Percentiles rank a stretch among this genome's conserved stretches.
Conservation (phyloP, 2,113 vertebrate species). For the Triplophysa tibetana region DNA sequence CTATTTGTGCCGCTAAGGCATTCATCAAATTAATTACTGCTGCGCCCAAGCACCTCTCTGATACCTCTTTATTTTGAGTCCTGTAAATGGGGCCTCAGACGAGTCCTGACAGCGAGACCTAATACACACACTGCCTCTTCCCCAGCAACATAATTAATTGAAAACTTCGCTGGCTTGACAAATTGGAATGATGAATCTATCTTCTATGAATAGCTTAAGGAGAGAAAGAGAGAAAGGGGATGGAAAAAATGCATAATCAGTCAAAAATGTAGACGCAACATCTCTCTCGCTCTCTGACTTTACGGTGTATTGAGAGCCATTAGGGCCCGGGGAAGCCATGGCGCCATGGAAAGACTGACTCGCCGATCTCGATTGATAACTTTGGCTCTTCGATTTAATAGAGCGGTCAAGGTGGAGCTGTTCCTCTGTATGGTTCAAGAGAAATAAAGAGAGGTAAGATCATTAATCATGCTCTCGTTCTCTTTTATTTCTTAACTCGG, state of each 20-base stretch:
- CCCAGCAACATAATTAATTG: constrained; percentile 93
- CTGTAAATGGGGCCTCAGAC: constrained; percentile 96
- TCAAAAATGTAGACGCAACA: constrained; percentile 95
- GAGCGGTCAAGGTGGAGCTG: constrained; percentile 84
- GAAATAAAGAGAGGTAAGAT: constrained; percentile 60
- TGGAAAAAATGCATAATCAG: constrained; percentile 94
- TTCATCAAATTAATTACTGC: constrained; percentile 98
- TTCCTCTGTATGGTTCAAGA: constrained; percentile 74
- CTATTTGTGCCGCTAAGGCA: constrained; percentile 79
- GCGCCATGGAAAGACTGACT: constrained; percentile 75
- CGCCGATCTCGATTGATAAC: constrained; percentile 86
- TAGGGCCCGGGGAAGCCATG: constrained; percentile 79
- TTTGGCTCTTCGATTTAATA: constrained; percentile 87
- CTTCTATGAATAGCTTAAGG: constrained; percentile 93
- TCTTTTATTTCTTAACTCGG: constrained; percentile 31
- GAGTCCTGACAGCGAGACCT: constrained; percentile 87
- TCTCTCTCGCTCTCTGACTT: constrained; percentile 79
- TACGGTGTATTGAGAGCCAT: constrained; percentile 85
- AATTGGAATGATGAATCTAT: constrained; percentile 99
- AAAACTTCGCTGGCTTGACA: constrained; percentile 97
- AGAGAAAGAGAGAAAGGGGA: constrained; percentile 53
- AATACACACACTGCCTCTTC: constrained; percentile 82
- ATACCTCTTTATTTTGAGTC: constrained; percentile 95
- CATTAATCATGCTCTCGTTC: constrained; percentile 66
- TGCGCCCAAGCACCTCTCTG: constrained; percentile 85